Conservation (phyloP, 2,888 invertebrate species). For the Pristionchus maxplancki region DNA sequence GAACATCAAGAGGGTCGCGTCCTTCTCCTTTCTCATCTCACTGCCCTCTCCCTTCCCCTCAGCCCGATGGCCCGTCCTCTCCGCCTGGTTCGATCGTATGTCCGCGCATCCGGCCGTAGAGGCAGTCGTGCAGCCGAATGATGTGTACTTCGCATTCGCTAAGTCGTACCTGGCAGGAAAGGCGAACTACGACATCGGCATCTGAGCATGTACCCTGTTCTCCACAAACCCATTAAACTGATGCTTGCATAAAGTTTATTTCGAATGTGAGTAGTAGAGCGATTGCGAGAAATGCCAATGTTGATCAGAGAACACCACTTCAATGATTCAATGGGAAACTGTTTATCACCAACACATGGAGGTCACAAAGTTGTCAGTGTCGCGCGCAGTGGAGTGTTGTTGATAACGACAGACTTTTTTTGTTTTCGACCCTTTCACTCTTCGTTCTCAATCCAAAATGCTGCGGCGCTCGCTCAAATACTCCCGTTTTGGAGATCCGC, state of each 20-base stretch:
- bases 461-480: neutral
- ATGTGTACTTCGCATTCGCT: neutral
- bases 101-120: neutral
- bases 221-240: no score
- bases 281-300: no score
- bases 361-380: neutral
- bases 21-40: neutral
- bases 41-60: neutral
- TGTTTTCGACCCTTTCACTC: neutral
- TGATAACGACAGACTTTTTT: neutral
- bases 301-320: no score
- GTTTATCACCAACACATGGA: neutral
- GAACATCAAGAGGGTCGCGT: conserved; percentile 62
- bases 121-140: neutral
- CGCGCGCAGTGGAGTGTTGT: neutral
- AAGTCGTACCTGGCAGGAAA: neutral
- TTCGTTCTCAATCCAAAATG: neutral
- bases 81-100: neutral
- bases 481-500: neutral
- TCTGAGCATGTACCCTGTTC: neutral
- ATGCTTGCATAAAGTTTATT: no score
- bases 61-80: neutral
- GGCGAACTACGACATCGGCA: neutral
- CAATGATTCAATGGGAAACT: no score
- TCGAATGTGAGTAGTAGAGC: no score